Evolutionary conservation across 1,140 invertebrate species (phyloP).

Genomic region (Mesaphorura yosii): DNA sequence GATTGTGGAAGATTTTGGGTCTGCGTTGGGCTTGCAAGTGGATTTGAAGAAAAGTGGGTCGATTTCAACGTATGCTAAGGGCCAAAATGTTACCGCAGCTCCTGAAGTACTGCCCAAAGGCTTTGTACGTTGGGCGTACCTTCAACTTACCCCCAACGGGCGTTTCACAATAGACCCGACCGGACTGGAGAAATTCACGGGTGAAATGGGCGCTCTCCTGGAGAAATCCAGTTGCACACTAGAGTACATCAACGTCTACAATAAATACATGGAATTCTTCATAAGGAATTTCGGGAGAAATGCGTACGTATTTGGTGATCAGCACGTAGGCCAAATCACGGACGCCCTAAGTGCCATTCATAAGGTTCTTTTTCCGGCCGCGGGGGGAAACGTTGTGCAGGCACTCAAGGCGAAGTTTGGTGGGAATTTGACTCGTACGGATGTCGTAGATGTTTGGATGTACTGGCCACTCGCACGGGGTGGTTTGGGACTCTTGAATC

Average conservation of each 20-base stretch:
- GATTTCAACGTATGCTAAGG: neutral
- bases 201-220: constrained; percentile 13
- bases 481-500: constrained; percentile 14
- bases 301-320: constrained; percentile 12
- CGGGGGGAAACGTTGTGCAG: constrained; percentile 1
- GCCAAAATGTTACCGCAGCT: neutral
- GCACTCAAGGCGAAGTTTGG: constrained; percentile 7
- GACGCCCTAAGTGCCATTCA: constrained; percentile 7
- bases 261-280: constrained; percentile 20
- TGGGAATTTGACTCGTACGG: neutral
- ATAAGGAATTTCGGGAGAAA: constrained; percentile 20
- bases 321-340: constrained; percentile 18
- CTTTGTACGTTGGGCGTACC: constrained; percentile 14
- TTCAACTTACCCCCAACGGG: constrained; percentile 12
- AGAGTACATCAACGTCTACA: constrained; percentile 17
- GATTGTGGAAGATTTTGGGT: neutral
- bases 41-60: constrained; percentile 12
- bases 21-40: constrained; percentile 7
- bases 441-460: constrained; percentile 17
- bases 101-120: constrained; percentile 11
- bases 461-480: constrained; percentile 20
- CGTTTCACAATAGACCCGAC: constrained; percentile 6
- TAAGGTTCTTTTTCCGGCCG: neutral
- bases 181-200: neutral
- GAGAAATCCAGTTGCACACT: constrained; percentile 8